Evolutionary conservation across 2,113 vertebrate species (phyloP).

Genomic region (Pomatorhinus ruficollis): DNA sequence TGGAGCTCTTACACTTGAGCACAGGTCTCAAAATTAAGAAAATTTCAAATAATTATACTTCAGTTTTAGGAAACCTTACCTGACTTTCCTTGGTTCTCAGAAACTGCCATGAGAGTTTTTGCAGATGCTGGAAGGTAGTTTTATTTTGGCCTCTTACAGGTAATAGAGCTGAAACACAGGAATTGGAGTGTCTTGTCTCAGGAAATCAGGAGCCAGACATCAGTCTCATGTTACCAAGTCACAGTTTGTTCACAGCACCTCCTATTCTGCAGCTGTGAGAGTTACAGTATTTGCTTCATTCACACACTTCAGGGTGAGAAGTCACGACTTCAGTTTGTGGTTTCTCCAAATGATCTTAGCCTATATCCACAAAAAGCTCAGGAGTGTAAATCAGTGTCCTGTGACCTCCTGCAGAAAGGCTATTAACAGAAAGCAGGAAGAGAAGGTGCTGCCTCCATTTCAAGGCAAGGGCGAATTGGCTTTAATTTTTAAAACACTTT

Average conservation of each 20-base stretch:
- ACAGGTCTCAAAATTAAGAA: not conserved
- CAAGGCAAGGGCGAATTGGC: not conserved
- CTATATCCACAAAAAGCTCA: not conserved
- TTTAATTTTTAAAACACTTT: slow-evolving; percentile 24
- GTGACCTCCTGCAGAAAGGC: not conserved
- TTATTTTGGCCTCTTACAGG: not conserved
- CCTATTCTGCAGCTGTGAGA: not conserved
- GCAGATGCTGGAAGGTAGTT: not conserved
- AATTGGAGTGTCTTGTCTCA: not conserved
- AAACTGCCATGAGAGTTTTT: not conserved
- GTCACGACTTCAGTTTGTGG: not conserved
- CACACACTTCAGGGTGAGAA: not conserved
- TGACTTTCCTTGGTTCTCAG: not conserved
- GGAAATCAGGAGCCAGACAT: not conserved
- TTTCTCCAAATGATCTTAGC: not conserved
- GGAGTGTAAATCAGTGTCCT: not conserved
- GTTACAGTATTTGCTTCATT: not conserved
- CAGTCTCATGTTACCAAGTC: not conserved
- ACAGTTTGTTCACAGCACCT: not conserved
- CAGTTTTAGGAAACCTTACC: not conserved
- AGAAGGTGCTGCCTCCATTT: not conserved
- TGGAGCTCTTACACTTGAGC: not conserved
- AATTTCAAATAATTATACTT: not conserved
- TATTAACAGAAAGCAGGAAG: not conserved
- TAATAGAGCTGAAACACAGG: not conserved